A percentile compares a stretch with the other conserved stretches of the same genome.
Conservation (phyloP, 2,888 invertebrate genomes). For the Eurytoma adleriae region DNA sequence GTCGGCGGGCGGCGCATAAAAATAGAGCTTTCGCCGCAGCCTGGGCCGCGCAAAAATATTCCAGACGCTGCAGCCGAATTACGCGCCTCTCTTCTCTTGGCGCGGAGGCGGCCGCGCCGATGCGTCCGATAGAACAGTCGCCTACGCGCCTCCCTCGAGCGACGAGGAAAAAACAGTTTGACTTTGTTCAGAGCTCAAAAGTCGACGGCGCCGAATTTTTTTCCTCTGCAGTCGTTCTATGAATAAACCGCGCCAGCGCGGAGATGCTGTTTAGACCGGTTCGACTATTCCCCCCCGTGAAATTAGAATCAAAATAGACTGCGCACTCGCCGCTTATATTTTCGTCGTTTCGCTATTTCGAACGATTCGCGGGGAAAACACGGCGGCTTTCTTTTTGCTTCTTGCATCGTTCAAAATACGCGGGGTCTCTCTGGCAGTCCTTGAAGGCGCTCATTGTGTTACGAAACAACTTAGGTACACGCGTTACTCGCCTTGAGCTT, state of each 20-base stretch:
- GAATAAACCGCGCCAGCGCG: conserved; percentile 30
- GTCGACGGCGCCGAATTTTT: conserved; percentile 30
- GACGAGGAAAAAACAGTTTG: conserved; percentile 45
- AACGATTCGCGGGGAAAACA: neutral
- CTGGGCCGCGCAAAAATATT: conserved; percentile 47
- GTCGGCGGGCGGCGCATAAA: conserved; percentile 49
- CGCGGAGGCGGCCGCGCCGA: neutral
- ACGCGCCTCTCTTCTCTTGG: conserved; percentile 24
- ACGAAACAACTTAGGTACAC: conserved; percentile 17
- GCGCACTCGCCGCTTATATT: neutral
- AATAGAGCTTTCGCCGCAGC: conserved; percentile 54
- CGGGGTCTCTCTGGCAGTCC: neutral
- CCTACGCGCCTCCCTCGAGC: conserved; percentile 29
- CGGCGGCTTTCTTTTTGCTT: neutral
- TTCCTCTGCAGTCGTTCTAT: conserved; percentile 29
- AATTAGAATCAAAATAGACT: conserved; percentile 18
- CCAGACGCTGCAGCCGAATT: conserved; percentile 38
- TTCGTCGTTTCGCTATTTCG: neutral
- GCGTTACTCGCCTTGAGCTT: conserved; percentile 8
- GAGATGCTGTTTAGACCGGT: conserved; percentile 22
- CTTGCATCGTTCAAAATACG: too few species aligned
- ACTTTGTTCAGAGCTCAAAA: conserved; percentile 47
- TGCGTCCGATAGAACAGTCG: conserved; percentile 39
- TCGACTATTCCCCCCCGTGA: conserved; percentile 25
- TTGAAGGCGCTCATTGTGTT: conserved; percentile 9